Base-by-base conservation (phyloP, 1,140 invertebrate species). In the Lordiphosa collinella region DNA sequence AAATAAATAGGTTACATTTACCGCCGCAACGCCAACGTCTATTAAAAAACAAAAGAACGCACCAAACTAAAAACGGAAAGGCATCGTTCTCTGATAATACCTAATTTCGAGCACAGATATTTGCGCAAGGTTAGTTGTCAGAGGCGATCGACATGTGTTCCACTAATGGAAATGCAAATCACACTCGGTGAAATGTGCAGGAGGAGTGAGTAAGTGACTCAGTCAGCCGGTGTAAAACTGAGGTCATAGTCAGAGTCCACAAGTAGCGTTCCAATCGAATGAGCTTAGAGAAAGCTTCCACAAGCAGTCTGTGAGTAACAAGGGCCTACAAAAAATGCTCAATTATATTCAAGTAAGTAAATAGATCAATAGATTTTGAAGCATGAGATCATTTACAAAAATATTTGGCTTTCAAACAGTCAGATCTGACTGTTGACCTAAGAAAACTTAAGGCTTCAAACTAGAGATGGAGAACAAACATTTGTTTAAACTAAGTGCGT, bases 1-100 rank as follows among this genome's bases (percentile, higher is more conserved):
- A 84, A 84, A 82, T 84, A 82, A 78, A 84, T 84, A 56, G 76
- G 72, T 78, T 84, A 84, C 78, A 84, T 82, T 52, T 60, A 50
- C 67, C 66, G 40, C 38, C 8, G 32, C 32, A 25, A 18, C 18
- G 18, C 18, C 18, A 18, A 18, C 18, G 18, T 22, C 18, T 22
- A 22, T 22, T 22, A 22, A 22, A 22, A 29, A 57, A 57, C 32
- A 49, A 64, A 31, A 13, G 46, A 48, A 52, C 40, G 18, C 11
- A 13, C 22, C 25, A 29, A 29, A 29, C 0, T 8, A 2, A 8
- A 29, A 29, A 29, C 18, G 18, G 3, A 22, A 22, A 5, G 18
- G 18, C 4, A 22, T 22, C 18, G 18, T 22, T 22, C 4, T 0
- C 25, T 7, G 25, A 29, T 29, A 8, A 29, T 29, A 29, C 25